Conservation (phyloP, 2,797 vertebrate genomes). For the Tokudaia muenninki region DNA sequence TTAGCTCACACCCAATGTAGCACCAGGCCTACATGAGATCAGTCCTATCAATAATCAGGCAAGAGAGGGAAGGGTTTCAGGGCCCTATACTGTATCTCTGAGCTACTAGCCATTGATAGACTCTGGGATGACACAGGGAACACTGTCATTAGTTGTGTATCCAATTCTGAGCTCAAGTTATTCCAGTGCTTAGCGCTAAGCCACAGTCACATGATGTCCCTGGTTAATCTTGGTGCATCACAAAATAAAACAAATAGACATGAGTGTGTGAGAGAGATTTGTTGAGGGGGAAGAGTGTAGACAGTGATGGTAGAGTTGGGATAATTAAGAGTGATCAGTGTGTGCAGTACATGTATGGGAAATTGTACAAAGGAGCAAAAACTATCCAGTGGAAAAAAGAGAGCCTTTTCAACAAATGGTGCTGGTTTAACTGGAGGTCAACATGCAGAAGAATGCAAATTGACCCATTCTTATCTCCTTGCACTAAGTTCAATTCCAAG, state of each 20-base stretch:
- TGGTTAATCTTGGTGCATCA: not conserved
- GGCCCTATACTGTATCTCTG: not conserved
- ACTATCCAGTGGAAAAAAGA: too few species aligned
- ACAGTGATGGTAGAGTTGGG: not conserved
- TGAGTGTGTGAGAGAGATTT: not conserved
- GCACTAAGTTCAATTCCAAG: too few species aligned
- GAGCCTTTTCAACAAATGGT: too few species aligned
- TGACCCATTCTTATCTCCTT: too few species aligned
- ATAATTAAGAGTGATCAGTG: not conserved
- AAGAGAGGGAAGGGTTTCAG: not conserved
- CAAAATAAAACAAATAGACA: not conserved
- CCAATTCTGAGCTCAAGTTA: too few species aligned
- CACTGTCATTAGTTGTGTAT: too few species aligned
- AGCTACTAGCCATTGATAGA: not conserved
- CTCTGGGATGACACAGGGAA: not conserved
- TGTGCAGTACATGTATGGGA: not conserved
- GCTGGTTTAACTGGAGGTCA: too few species aligned
- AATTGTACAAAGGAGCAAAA: too few species aligned
- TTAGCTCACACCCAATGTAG: not conserved
- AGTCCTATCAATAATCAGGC: not conserved
- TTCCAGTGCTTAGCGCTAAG: not conserved
- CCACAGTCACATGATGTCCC: not conserved
- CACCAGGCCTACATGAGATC: not conserved
- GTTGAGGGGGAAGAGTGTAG: not conserved
- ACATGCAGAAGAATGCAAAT: too few species aligned